phyloP scores from a whole-genome alignment of 2,113 vertebrate species.

The Malurus elegans region DNA sequence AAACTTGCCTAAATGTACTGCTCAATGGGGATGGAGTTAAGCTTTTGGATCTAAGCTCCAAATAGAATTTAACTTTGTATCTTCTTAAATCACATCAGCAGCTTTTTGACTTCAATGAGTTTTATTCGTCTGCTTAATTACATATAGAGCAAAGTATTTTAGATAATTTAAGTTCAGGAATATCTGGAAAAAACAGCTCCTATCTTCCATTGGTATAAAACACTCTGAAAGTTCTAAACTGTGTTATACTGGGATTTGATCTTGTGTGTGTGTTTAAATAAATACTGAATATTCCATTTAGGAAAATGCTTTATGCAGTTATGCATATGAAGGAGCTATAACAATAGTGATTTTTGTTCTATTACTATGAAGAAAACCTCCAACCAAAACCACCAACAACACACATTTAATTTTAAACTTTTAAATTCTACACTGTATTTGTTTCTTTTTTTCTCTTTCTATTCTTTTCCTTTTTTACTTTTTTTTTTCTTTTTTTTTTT shows the following conservation, averaged over 20 bases:
- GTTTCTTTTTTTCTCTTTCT: not conserved
- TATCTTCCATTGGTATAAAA: not conserved
- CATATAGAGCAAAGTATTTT: not conserved
- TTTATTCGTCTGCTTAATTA: slow-evolving; percentile 49
- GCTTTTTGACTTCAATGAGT: slow-evolving; percentile 30
- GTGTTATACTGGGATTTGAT: not conserved
- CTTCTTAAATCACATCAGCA: slow-evolving; percentile 30
- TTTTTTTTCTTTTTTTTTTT: not conserved
- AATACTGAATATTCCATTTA: not conserved
- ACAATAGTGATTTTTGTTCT: not conserved
- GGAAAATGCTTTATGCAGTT: not conserved
- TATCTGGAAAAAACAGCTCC: not conserved
- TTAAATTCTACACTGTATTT: not conserved
- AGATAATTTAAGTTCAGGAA: not conserved
- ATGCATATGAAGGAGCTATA: not conserved
- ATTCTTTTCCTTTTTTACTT: not conserved
- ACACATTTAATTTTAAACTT: not conserved
- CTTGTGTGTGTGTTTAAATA: not conserved
- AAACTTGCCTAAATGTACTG: not conserved
- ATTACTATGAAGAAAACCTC: too few relatives aligned
- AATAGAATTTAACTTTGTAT: slow-evolving; percentile 30
- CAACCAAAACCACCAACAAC: rapidly evolving
- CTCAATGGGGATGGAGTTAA: not conserved
- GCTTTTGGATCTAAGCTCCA: slow-evolving; percentile 28
- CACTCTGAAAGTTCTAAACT: not conserved